Conservation (phyloP, 2,113 vertebrate species). For the Felis catus region F.catus_Fca126_mat1.0 CM031411.1:105857501-105858000, state of each 20-base stretch:
- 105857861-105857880: neutral
- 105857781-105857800: neutral
- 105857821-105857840: neutral
- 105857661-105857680: neutral
- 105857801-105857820: neutral
- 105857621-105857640: neutral
- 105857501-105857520: neutral
- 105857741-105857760: neutral
- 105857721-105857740: neutral
- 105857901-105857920: neutral
- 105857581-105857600: neutral
- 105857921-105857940: too few species aligned
- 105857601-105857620: neutral
- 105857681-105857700: neutral
- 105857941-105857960: neutral
- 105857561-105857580: neutral
- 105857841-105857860: neutral
- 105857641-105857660: neutral
- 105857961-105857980: neutral
- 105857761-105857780: neutral
- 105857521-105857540: neutral
- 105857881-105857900: neutral
- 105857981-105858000: neutral
- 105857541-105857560: neutral
- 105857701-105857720: neutral